Evolutionary conservation across 2,888 invertebrate species (phyloP), one percentile per base, ranked within the genome.

Genomic region (Melinopterus prodromus): DNA sequence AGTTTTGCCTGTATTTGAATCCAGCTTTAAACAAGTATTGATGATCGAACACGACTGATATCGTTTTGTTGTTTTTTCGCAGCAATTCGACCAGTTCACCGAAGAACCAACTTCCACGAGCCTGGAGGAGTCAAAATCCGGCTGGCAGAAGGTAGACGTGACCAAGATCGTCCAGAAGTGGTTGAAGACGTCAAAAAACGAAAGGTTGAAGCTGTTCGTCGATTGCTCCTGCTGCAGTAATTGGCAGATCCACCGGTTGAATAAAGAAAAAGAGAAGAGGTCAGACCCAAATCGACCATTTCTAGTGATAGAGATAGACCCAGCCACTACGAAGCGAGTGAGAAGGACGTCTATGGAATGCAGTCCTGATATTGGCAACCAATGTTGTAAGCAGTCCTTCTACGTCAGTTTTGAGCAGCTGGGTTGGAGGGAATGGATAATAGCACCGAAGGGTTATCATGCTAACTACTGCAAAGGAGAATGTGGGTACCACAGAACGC

Each of bases 341-440:
- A 93, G 96, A 82, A 92, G 96, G 85, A 93, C 96, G 83, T 96
- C 97, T 69, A 92, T 97, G 80, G 96, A 97, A 89, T 97, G 97
- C 90, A 93, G 93, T 83, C 93, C 92, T 80, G 93, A 93, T 79
- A 89, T 91, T 76, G 91, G 91, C 81, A 93, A 93, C 84, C 95
- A 96, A 88, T 98, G 97, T 90, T 96, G 95, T 89, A 96, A 97
- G 87, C 95, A 97, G 90, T 93, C 95, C 77, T 96, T 97, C 91
- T 97, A 97, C 91, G 97, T 98, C 86, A 96, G 95, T 89, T 98
- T 98, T 91, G 94, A 95, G 87, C 94, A 96, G 86, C 92, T 98
- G 77, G 97, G 97, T 85, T 98, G 97, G 98, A 96, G 97, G 90
- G 97, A 97, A 91, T 97, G 97, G 97, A 97, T 97, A 79, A 85